Conservation (phyloP, 2,113 vertebrate species). For the Genyomyrus donnyi region DNA sequence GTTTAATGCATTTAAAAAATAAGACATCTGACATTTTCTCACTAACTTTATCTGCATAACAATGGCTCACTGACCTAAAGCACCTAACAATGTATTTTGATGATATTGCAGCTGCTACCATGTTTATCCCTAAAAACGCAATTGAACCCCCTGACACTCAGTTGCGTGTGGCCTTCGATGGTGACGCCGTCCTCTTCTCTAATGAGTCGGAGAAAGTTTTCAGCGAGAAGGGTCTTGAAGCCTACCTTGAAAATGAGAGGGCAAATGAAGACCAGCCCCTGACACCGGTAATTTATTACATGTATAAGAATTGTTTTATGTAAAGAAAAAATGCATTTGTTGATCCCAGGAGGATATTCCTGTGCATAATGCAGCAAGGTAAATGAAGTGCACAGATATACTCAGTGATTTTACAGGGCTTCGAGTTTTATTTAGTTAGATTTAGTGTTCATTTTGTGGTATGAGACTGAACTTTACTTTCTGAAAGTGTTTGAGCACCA, state of each 20-base stretch:
- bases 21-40: too few species aligned
- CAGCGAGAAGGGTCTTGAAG: constrained; percentile 74
- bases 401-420: neutral
- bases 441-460: neutral
- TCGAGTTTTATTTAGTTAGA: neutral
- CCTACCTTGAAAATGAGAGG: constrained; percentile 79
- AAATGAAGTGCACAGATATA: neutral
- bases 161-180: constrained; percentile 88
- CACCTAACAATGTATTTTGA: neutral
- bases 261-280: constrained; percentile 64
- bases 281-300: neutral
- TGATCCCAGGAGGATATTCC: neutral
- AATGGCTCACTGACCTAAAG: neutral
- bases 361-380: neutral
- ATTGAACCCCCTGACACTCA: constrained; percentile 52
- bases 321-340: neutral
- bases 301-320: neutral
- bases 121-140: constrained; percentile 51
- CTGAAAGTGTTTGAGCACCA: neutral
- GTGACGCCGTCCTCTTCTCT: constrained; percentile 85
- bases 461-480: neutral
- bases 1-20: neutral
- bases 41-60: neutral
- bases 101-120: constrained; percentile 88
- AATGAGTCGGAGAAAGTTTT: constrained; percentile 82